Conservation (phyloP, 2,797 vertebrate species). For the Labeo calbasu region DNA sequence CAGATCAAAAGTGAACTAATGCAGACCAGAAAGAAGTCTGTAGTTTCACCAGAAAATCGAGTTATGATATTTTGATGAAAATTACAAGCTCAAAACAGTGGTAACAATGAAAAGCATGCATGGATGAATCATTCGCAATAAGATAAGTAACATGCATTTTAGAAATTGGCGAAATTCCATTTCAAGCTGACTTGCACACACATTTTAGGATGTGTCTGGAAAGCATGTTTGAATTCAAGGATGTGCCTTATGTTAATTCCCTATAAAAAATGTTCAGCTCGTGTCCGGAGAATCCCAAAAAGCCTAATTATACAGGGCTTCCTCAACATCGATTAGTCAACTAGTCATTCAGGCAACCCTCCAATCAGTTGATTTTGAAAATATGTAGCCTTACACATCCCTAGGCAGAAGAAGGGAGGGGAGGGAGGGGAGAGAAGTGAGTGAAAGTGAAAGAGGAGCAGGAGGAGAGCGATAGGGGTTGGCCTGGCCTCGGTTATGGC, state of each 20-base stretch:
- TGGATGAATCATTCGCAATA: neutral
- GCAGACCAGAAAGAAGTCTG: neutral
- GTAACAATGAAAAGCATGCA: neutral
- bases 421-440: neutral
- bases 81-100: neutral
- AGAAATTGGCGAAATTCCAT: neutral
- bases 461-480: conserved; percentile 35
- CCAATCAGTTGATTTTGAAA: neutral
- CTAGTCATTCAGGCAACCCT: conserved; percentile 15
- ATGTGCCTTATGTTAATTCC: neutral
- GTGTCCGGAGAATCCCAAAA: conserved; percentile 16
- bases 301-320: neutral
- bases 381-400: conserved; percentile 1
- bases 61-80: neutral
- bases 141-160: conserved; percentile 3
- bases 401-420: neutral
- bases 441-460: conserved; percentile 26
- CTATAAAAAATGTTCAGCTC: neutral
- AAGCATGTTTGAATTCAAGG: conserved; percentile 17
- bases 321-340: conserved; percentile 17
- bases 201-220: neutral
- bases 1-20: too few relatives aligned
- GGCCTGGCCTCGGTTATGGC: conserved; percentile 56
- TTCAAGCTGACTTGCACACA: neutral
- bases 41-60: neutral